Evolutionary conservation across 2,888 invertebrate genomes (phyloP), one percentile per base, ranked within the genome.

Genomic region (Euplagia quadripunctaria): DNA sequence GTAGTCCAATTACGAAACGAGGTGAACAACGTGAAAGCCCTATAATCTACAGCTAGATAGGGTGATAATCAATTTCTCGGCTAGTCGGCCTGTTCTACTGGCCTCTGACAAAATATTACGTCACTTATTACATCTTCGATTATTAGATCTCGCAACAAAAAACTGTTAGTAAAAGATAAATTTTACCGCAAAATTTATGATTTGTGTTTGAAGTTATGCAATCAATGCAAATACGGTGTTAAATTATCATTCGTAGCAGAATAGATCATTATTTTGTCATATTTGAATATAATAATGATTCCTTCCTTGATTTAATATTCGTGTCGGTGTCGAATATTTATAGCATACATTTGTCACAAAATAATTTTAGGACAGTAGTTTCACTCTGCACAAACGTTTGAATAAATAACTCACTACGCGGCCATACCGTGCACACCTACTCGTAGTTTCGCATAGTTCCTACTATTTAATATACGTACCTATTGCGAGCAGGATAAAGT

Each of bases 51-150:
- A 68, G 55, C 42, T 74, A 73, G 82, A 78, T 80, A 83, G 84
- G 85, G 83, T 83, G 82, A 82, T 80, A 85, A 87, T 87, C 82
- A 82, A 85, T 87, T 83, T 72, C 65, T 71, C 68, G 41, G 78
- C 64, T 17, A 43, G 31, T 49, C 67, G 77, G 31, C 58, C 71
- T 76, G 81, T 74, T 78, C 79, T 64, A 83, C 68, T 83, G 78
- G 75, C 84, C 84, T 78, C 75, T 17, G 73, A 64, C 65, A 63
- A 67, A 74, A n/a, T 55, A 31, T 83, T 82, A 77, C 80, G 77
- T 82, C 73, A 81, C 68, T 83, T 83, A 52, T 81, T 82, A 86
- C 72, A 16, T 64, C 72, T 46, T 49, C 64, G 68, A 82, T 81
- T 67, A 76, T 74, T 75, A 55, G 70, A 46, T 79, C 71, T 76